Evolutionary conservation across 2,888 invertebrate species (phyloP).

Genomic region (Epinotia brunnichana): DNA sequence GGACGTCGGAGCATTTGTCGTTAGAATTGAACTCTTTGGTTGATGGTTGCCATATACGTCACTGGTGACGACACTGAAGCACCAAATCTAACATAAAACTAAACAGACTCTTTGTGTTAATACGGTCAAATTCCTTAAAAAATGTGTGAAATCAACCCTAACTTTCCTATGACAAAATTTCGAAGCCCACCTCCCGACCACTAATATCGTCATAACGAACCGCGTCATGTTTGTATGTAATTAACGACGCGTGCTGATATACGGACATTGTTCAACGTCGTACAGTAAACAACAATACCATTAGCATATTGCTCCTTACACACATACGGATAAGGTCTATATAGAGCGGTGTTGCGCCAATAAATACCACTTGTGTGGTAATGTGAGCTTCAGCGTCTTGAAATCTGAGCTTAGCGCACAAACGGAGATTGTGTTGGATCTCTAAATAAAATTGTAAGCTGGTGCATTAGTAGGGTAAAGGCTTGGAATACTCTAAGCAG

Average conservation of each 20-base stretch:
- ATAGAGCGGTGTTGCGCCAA: slow-evolving; percentile 50
- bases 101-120: too few relatives aligned
- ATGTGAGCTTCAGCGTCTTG: slow-evolving; percentile 52
- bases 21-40: too few relatives aligned
- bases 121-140: too few relatives aligned
- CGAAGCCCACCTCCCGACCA: slow-evolving; percentile 24
- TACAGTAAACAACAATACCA: slow-evolving; percentile 38
- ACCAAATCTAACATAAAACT: too few relatives aligned
- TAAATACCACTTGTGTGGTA: slow-evolving; percentile 76
- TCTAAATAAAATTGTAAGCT: slow-evolving; percentile 36
- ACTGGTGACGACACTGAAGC: too few relatives aligned
- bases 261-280: slow-evolving; percentile 71
- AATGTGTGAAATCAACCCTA: not conserved
- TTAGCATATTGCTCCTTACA: slow-evolving; percentile 25
- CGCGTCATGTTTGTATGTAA: slow-evolving; percentile 75
- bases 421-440: slow-evolving; percentile 44
- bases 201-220: slow-evolving; percentile 49
- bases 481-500: not conserved
- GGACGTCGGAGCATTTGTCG: too few relatives aligned
- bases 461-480: not conserved
- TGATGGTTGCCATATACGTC: too few relatives aligned
- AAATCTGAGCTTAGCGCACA: slow-evolving; percentile 42
- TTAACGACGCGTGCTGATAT: slow-evolving; percentile 74
- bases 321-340: slow-evolving; percentile 14
- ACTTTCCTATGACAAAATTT: not conserved